A percentile compares a stretch with the other conserved stretches of the same genome.
These are phyloP conservation scores for human (Homo sapiens) DNA, from an alignment of 2,113 vertebrate species.

Conservation along the genomic window GRCh38 chr11:10854501-10855000, in stretches of 20 bases:
- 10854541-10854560: constrained; percentile 76
- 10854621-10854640: constrained; percentile 76
- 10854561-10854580: constrained; percentile 74
- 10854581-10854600: constrained; percentile 78
- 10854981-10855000: constrained; percentile 65
- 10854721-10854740: constrained; percentile 68
- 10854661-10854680: constrained; percentile 66
- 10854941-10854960: constrained; percentile 61
- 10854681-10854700: constrained; percentile 67
- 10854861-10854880: constrained; percentile 74
- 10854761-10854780: constrained; percentile 71
- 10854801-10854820: constrained; percentile 76
- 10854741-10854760: constrained; percentile 70
- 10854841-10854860: constrained; percentile 66
- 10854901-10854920: constrained; percentile 60
- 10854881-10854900: constrained; percentile 61
- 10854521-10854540: constrained; percentile 77
- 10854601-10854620: constrained; percentile 79
- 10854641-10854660: constrained; percentile 73
- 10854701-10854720: constrained; percentile 70
- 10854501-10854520: constrained; percentile 72
- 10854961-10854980: constrained; percentile 63
- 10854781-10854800: constrained; percentile 75
- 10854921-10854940: constrained; percentile 59
- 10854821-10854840: constrained; percentile 74